Percentiles rank a stretch among this genome's conserved stretches.
phyloP scores from a whole-genome alignment of 2,113 vertebrate species.

The Chlamydotis undulata region DNA sequence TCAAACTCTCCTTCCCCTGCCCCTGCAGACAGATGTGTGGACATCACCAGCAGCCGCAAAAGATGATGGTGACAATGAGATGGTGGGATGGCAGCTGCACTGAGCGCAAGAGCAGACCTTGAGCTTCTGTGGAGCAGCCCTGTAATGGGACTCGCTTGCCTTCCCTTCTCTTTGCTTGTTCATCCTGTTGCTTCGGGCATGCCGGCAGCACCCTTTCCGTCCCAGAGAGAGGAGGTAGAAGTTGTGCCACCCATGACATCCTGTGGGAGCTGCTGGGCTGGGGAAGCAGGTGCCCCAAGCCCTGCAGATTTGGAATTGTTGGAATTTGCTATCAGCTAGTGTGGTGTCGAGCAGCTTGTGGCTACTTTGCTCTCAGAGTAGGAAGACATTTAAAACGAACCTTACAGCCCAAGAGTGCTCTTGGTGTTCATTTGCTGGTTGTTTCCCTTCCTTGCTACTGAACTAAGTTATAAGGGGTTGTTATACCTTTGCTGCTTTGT shows the following conservation, averaged over 20 bases:
- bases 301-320: background rate
- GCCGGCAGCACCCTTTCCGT: background rate
- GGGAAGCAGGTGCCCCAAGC: background rate
- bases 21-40: background rate
- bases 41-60: background rate
- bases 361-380: background rate
- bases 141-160: background rate
- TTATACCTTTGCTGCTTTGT: background rate
- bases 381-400: background rate
- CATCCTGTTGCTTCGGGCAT: background rate
- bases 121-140: background rate
- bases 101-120: background rate
- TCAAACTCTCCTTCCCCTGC: fast-evolving
- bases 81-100: background rate
- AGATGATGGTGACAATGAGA: fast-evolving
- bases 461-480: background rate
- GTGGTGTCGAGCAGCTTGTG: background rate
- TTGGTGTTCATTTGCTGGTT: background rate
- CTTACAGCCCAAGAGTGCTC: background rate
- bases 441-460: background rate
- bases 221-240: background rate
- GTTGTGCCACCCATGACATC: background rate
- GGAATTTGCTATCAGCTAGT: background rate
- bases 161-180: background rate
- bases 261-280: background rate